Evolutionary conservation across 2,797 vertebrate genomes (phyloP).

Genomic region (Phrynocephalus vlangalii): DNA sequence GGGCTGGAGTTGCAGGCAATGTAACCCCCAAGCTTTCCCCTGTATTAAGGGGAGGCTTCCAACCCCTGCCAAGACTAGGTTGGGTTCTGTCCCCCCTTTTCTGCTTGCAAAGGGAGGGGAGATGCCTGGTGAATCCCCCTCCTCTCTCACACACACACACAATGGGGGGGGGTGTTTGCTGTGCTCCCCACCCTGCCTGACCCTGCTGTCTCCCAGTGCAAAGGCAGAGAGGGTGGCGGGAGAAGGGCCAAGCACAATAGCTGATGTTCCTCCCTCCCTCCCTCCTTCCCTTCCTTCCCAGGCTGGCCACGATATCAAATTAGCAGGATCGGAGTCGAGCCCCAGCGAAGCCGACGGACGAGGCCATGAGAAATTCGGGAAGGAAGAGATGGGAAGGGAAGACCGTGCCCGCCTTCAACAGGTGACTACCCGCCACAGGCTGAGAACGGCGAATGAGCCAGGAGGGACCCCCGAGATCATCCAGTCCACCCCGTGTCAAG

Average conservation of each 20-base stretch:
- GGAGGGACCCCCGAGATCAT: too few relatives aligned
- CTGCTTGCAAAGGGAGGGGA: not conserved
- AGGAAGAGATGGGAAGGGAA: not conserved
- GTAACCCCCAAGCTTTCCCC: too few relatives aligned
- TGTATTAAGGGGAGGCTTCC: not conserved
- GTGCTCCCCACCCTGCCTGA: conserved; percentile 62
- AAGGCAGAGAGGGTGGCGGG: conserved; percentile 61
- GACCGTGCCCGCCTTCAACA: conserved; percentile 36
- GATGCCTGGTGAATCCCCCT: too few relatives aligned
- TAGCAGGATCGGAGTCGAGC: conserved; percentile 62
- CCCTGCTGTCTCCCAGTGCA: conserved; percentile 65
- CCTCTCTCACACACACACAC: not conserved
- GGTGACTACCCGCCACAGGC: not conserved
- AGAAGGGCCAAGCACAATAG: conserved; percentile 71
- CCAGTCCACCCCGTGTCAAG: too few relatives aligned
- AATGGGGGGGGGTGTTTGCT: conserved; percentile 25
- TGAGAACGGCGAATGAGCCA: too few relatives aligned
- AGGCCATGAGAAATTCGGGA: conserved; percentile 36
- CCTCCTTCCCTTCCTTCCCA: conserved; percentile 77
- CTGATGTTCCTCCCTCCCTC: conserved; percentile 52
- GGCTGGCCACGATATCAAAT: conserved; percentile 65
- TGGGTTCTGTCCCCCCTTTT: not conserved
- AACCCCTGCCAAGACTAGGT: not conserved
- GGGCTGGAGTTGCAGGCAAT: too few relatives aligned
- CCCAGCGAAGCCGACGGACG: conserved; percentile 27